Evolutionary conservation across 1,140 invertebrate genomes (phyloP).

Genomic region (Odontomachus brunneus): DNA sequence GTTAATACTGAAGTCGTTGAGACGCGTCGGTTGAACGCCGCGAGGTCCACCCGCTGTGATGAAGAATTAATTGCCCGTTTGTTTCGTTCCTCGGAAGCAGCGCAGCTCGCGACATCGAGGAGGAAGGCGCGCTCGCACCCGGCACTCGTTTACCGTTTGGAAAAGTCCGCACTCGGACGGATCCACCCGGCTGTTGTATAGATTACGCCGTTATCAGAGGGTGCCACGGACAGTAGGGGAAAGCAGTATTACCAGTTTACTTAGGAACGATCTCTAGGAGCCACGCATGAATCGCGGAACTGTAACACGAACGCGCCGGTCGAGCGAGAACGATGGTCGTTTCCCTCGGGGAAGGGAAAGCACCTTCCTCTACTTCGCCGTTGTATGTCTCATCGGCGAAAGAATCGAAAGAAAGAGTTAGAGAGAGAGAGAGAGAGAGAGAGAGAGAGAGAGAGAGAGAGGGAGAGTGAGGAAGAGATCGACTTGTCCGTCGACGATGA

Average conservation of each 20-base stretch:
- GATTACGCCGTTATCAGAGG: constrained; percentile 79
- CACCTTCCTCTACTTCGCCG: constrained; percentile 17
- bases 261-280: constrained; percentile 69
- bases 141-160: constrained; percentile 43
- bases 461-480: no score
- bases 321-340: constrained; percentile 42
- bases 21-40: constrained; percentile 61
- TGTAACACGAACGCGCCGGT: constrained; percentile 65
- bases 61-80: constrained; percentile 45
- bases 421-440: no score
- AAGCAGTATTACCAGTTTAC: constrained; percentile 64
- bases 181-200: constrained; percentile 67
- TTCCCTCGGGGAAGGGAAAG: not conserved
- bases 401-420: not conserved
- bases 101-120: not conserved
- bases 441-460: no score
- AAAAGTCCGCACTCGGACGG: constrained; percentile 43
- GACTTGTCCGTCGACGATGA: not conserved
- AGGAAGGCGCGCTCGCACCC: not conserved
- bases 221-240: constrained; percentile 73
- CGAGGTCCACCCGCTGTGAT: not conserved
- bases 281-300: constrained; percentile 69
- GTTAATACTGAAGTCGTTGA: constrained; percentile 60
- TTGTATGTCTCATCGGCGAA: constrained; percentile 1
- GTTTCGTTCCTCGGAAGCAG: not conserved